Evolutionary conservation across 1,140 invertebrate species (phyloP), one percentile per base, ranked within the genome.

Genomic region (Scaptomyza pallida): DNA sequence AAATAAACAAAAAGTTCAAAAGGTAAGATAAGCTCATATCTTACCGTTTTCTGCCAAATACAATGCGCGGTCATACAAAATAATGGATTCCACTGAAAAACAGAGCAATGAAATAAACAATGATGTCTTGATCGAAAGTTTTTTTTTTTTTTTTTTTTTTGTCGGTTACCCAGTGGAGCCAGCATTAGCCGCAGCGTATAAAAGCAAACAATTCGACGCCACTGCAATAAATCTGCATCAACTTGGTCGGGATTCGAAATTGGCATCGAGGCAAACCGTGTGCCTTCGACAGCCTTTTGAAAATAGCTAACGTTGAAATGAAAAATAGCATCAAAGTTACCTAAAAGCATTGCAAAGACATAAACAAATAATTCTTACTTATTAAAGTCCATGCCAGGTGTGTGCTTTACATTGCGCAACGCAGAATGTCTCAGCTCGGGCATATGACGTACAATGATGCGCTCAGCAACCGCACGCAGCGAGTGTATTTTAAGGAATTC

Each of bases 381-480:
- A 89, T 93, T 65, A 93, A 97, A 97, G 41, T 93, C 92, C 91
- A 96, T 92, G 21, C 93, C 89, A 40, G 94, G 92, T n/a, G 93
- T 93, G 82, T 96, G 94, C 91, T 96, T 97, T 0, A 97, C 94
- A 83, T 94, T 95, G 63, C 93, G 94, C 1, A 97, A 90, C 16
- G 93, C 93, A 15, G 93, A 93, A 82, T 95, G 95, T 52, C 93
- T 92, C 16, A 96, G 91, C 33, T 93, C 86, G 1, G 94, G 93
- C 83, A 93, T 92, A 54, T 94, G 92, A 54, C 93, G 88, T 0
- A 94, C 92, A 43, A 98, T 92, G 33, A 97, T 92, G 19, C 93
- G 94, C 92, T 98, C 97, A 21, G 97, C 91, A 21, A 94, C 93
- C 5, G 97, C 96, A 91, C 97, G 93, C 82, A 95, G 97, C 9